These are phyloP conservation scores for Trididemnum nubilum DNA, from an alignment of 23 tunicate species.

Conservation along the genomic window DNA sequence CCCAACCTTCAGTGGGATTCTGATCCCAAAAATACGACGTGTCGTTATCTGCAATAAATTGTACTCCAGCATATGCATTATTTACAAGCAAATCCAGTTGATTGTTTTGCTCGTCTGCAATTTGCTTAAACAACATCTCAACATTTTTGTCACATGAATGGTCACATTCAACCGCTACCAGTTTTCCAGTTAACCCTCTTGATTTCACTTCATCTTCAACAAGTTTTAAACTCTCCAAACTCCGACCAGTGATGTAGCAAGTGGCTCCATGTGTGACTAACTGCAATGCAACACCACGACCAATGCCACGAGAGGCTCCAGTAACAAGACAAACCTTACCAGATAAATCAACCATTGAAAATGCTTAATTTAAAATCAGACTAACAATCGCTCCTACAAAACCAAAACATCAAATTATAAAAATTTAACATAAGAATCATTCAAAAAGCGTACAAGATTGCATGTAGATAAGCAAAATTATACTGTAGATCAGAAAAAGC, in stretches of 20 bases:
- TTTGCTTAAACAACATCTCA: slow-evolving; percentile 43
- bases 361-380: too few species aligned
- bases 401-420: too few species aligned
- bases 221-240: slow-evolving; percentile 34
- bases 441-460: too few species aligned
- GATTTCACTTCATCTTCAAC: slow-evolving; percentile 74
- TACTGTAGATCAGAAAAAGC: too few species aligned
- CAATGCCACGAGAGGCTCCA: slow-evolving; percentile 96
- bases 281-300: slow-evolving; percentile 90
- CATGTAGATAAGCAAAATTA: too few species aligned
- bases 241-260: slow-evolving; percentile 95
- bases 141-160: slow-evolving; percentile 55
- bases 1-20: slow-evolving; percentile 3
- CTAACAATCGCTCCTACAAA: too few species aligned
- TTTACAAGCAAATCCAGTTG: slow-evolving; percentile 75
- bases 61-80: slow-evolving; percentile 54
- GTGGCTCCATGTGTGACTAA: slow-evolving; percentile 84
- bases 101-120: slow-evolving; percentile 53
- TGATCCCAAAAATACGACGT: background rate
- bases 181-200: slow-evolving; percentile 42
- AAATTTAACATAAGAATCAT: too few species aligned
- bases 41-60: background rate
- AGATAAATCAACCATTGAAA: slow-evolving; percentile 53
- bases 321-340: slow-evolving; percentile 93
- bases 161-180: slow-evolving; percentile 69